phyloP scores from a whole-genome alignment of 2,797 vertebrate genomes.

The Capromys pilorides region DNA sequence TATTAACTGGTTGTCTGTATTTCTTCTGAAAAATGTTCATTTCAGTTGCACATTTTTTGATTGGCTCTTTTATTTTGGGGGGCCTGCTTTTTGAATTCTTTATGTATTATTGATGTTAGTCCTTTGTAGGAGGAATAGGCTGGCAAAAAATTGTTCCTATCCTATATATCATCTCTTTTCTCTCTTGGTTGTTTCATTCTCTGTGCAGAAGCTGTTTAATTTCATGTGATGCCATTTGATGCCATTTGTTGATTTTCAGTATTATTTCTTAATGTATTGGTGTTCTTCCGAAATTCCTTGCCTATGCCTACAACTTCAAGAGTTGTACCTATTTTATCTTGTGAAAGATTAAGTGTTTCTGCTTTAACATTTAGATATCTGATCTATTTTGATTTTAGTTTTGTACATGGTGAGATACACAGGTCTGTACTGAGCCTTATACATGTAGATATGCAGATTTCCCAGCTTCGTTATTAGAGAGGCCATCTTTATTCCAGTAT shows the following conservation, averaged over 20 bases:
- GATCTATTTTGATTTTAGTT: neutral
- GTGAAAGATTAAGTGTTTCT: neutral
- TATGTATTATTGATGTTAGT: neutral
- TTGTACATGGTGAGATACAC: neutral
- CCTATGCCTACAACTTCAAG: neutral
- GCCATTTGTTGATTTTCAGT: neutral
- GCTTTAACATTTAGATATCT: neutral
- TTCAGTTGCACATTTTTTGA: neutral
- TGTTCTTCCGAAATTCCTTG: neutral
- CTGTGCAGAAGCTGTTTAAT: neutral
- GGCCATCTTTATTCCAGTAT: neutral
- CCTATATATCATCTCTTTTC: neutral
- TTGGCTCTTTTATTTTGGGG: neutral
- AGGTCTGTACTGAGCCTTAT: neutral
- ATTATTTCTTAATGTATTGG: neutral
- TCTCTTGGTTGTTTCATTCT: neutral
- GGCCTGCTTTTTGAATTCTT: neutral
- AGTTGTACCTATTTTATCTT: neutral
- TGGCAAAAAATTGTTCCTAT: neutral
- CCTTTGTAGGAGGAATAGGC: neutral
- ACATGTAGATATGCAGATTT: neutral
- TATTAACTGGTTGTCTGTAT: neutral
- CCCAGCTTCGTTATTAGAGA: neutral
- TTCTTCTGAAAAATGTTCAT: neutral
- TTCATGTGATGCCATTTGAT: neutral